A percentile compares a stretch with the other conserved stretches of the same genome.
Evolutionary conservation across 2,797 vertebrate species (phyloP).

Genomic region (Orientallactaga sibirica): DNA sequence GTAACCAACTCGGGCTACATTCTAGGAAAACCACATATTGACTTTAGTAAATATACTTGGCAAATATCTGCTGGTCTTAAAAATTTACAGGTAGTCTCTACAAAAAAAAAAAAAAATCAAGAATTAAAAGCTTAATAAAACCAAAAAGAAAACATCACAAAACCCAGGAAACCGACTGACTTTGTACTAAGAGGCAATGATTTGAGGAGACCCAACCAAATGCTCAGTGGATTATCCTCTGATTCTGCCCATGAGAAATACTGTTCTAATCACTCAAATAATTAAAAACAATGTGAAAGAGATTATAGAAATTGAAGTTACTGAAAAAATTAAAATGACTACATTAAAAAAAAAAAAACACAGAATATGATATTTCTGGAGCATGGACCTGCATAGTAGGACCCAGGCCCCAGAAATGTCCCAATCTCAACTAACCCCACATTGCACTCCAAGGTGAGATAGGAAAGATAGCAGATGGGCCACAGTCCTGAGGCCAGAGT

Average conservation of each 20-base stretch:
- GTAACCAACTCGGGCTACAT: background rate
- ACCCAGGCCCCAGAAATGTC: background rate
- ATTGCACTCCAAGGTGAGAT: background rate
- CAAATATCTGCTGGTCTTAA: background rate
- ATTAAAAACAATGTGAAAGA: background rate
- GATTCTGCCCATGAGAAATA: background rate
- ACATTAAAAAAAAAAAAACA: background rate
- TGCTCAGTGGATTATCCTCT: background rate
- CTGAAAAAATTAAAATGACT: background rate
- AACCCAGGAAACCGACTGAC: background rate
- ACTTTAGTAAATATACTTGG: background rate
- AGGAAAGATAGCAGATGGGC: background rate
- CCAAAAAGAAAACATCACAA: background rate
- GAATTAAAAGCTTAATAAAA: too few relatives aligned
- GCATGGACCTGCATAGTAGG: background rate
- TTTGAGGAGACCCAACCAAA: background rate
- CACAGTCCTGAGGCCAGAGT: background rate
- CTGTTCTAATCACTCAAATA: slow-evolving; percentile 38
- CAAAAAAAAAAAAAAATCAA: background rate
- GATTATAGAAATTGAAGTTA: background rate
- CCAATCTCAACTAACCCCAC: background rate
- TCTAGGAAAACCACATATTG: background rate
- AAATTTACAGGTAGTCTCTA: background rate
- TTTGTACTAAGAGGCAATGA: background rate
- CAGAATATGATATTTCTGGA: background rate